These are phyloP conservation scores for Plutomurus gul DNA, from an alignment of 1,140 invertebrate genomes.

Conservation along the genomic window DNA sequence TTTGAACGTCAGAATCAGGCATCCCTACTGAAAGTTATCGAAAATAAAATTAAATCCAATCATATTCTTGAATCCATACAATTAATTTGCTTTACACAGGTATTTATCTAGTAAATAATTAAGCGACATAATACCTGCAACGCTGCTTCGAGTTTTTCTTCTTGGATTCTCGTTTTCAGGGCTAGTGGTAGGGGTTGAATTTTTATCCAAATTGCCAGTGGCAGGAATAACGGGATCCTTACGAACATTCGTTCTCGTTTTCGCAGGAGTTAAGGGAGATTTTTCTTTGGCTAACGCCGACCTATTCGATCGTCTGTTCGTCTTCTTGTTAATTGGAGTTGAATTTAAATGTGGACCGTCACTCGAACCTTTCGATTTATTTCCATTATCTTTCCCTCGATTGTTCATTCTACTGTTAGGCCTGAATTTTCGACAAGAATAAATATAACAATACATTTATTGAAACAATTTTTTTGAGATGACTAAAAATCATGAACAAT, in stretches of 20 bases:
- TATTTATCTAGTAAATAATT: neutral
- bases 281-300: slow-evolving; percentile 37
- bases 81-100: neutral
- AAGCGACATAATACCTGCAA: slow-evolving; percentile 27
- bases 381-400: neutral
- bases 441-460: too few species aligned
- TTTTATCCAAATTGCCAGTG: neutral
- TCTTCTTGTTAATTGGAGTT: slow-evolving; percentile 24
- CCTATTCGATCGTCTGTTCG: slow-evolving; percentile 31
- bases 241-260: slow-evolving; percentile 42
- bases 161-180: slow-evolving; percentile 50
- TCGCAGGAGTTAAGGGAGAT: slow-evolving; percentile 38
- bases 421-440: neutral
- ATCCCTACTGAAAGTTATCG: slow-evolving; percentile 24
- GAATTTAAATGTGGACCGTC: slow-evolving; percentile 21
- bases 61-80: too few species aligned
- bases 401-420: slow-evolving; percentile 26
- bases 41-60: neutral
- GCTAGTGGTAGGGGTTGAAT: slow-evolving; percentile 30
- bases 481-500: neutral
- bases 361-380: slow-evolving; percentile 29
- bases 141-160: slow-evolving; percentile 52
- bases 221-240: slow-evolving; percentile 24
- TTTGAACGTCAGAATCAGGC: slow-evolving; percentile 26
- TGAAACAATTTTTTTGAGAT: neutral